Percentiles rank a stretch among this genome's conserved stretches.
phyloP scores from a whole-genome alignment of 2,888 invertebrate genomes.

The Andrena camellia region DNA sequence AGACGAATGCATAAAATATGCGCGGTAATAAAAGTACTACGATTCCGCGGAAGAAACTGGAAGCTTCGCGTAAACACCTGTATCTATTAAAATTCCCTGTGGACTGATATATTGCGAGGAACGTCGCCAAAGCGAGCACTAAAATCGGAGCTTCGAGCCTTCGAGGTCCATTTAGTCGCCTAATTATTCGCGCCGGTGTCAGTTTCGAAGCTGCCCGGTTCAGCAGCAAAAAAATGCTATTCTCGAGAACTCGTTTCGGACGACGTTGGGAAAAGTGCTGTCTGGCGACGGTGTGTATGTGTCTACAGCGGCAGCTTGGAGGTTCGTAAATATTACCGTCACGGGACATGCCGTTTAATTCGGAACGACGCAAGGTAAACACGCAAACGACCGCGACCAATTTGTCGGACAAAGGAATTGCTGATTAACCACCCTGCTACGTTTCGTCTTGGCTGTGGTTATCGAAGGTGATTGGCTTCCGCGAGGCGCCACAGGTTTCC shows the following conservation, averaged over 20 bases:
- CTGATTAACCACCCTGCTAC: neutral
- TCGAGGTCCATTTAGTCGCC: neutral
- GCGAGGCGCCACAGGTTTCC: slow-evolving; percentile 47
- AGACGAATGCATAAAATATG: neutral
- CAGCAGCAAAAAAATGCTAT: neutral
- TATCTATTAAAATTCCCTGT: too few relatives aligned
- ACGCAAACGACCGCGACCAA: neutral
- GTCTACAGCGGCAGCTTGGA: neutral
- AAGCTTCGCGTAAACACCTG: neutral
- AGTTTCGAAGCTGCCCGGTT: neutral
- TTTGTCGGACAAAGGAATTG: slow-evolving; percentile 30
- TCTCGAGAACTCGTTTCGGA: neutral
- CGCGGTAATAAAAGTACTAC: too few relatives aligned
- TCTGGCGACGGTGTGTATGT: neutral
- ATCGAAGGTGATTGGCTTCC: slow-evolving; percentile 50
- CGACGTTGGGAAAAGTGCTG: neutral
- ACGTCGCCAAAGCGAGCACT: neutral
- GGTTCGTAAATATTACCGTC: slow-evolving; percentile 14
- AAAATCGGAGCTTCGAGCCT: neutral
- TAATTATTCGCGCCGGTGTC: neutral
- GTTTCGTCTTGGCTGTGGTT: slow-evolving; percentile 10
- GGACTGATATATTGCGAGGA: too few relatives aligned
- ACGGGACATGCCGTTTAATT: neutral
- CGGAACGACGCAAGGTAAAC: neutral
- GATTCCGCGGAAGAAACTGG: neutral